phyloP scores from a whole-genome alignment of 2,113 vertebrate genomes.

The Ancistrus triradiatus region DNA sequence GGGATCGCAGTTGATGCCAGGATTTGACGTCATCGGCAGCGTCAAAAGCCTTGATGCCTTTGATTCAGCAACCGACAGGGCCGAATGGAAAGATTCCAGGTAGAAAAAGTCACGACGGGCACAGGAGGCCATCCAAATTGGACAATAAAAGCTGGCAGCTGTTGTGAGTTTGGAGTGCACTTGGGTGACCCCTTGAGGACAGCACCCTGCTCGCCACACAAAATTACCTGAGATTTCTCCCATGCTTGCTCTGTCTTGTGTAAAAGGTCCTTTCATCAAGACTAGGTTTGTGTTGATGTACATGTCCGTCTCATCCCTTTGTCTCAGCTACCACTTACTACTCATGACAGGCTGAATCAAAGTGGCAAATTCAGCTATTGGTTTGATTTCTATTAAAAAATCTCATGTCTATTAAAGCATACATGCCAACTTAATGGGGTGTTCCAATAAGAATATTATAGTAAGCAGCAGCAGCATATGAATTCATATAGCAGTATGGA shows the following conservation, averaged over 20 bases:
- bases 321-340: slow-evolving; percentile 25
- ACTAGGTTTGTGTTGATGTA: neutral
- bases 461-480: too few species aligned
- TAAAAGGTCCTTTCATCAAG: slow-evolving; percentile 38
- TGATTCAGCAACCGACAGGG: slow-evolving; percentile 31
- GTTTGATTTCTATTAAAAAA: neutral
- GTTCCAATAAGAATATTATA: too few species aligned
- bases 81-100: slow-evolving; percentile 22
- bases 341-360: neutral
- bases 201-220: slow-evolving; percentile 31
- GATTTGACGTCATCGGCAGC: slow-evolving; percentile 38
- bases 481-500: too few species aligned
- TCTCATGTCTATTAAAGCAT: too few species aligned
- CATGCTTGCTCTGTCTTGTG: slow-evolving; percentile 19
- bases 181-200: slow-evolving; percentile 46
- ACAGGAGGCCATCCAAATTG: slow-evolving; percentile 33
- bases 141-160: slow-evolving; percentile 49
- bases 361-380: slow-evolving; percentile 11
- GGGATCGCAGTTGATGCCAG: slow-evolving; percentile 40
- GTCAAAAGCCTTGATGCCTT: slow-evolving; percentile 40
- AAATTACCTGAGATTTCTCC: slow-evolving; percentile 40
- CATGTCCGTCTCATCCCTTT: slow-evolving; percentile 19
- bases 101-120: slow-evolving; percentile 26
- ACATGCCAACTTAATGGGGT: too few species aligned
- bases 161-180: slow-evolving; percentile 43